Evolutionary conservation across 1,140 invertebrate genomes (phyloP).

Genomic region (Palaemon carinicauda): DNA sequence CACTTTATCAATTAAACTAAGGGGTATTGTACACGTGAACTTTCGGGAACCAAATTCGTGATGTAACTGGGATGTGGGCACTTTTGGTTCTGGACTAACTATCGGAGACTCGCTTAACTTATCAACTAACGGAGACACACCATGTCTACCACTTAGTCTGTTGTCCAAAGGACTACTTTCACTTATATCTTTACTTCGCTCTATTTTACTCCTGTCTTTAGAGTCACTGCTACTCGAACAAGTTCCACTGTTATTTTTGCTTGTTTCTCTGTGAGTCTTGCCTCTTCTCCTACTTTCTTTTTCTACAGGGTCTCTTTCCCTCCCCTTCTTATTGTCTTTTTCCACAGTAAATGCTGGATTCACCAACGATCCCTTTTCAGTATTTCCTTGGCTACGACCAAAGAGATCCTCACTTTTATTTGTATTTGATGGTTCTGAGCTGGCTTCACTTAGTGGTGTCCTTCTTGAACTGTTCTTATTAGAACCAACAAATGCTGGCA

Average conservation of each 20-base stretch:
- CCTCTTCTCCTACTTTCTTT: conserved; percentile 7
- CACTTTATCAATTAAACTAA: conserved; percentile 55
- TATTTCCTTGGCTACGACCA: neutral
- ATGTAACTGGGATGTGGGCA: conserved; percentile 46
- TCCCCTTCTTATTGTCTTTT: conserved; percentile 7
- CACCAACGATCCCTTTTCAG: conserved; percentile 29
- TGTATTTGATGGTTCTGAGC: neutral
- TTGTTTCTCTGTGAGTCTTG: neutral
- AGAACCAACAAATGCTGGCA: neutral
- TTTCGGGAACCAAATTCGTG: conserved; percentile 25
- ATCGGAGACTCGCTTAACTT: conserved; percentile 35
- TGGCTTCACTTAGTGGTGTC: conserved; percentile 7
- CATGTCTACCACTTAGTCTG: neutral
- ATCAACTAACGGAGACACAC: conserved; percentile 13
- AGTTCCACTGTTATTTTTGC: neutral
- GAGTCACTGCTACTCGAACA: conserved; percentile 4
- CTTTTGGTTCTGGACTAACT: conserved; percentile 50
- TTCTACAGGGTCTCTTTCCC: neutral
- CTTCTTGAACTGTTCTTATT: conserved; percentile 14
- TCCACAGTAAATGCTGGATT: conserved; percentile 11
- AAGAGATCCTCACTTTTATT: conserved; percentile 30
- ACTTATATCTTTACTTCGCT: conserved; percentile 20
- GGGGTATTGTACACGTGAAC: conserved; percentile 47
- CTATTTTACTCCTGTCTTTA: conserved; percentile 17
- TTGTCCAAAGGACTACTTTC: neutral